Conservation (phyloP, 2,888 invertebrate species). For the Limnephilus lunatus region DNA sequence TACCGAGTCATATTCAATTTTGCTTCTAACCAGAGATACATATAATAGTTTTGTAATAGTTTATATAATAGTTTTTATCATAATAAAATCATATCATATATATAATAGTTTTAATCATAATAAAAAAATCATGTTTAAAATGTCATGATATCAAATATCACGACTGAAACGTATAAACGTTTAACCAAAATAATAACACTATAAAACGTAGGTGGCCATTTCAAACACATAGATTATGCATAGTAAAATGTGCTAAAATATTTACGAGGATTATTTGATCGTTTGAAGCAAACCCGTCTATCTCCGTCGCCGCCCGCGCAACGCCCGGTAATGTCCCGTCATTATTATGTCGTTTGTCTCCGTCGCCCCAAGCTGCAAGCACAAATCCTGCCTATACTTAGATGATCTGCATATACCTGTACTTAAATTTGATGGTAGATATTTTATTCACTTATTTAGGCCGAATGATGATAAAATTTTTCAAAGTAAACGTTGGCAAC, state of each 20-base stretch:
- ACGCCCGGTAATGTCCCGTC: conserved; percentile 49
- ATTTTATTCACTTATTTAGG: background rate
- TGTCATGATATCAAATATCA: background rate
- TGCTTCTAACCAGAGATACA: no score
- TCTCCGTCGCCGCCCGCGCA: background rate
- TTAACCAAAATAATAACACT: background rate
- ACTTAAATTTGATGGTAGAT: background rate
- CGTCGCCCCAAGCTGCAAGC: conserved; percentile 39
- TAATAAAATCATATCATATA: no score
- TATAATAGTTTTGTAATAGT: no score
- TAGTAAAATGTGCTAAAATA: background rate
- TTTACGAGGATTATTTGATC: background rate
- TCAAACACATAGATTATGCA: background rate
- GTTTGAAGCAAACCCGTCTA: conserved; percentile 21
- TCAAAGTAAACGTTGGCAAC: no score
- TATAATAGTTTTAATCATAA: no score
- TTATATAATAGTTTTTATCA: no score
- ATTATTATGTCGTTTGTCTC: conserved; percentile 60
- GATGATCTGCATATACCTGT: background rate
- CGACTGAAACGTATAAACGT: background rate
- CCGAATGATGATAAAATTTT: background rate
- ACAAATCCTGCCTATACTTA: background rate
- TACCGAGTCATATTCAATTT: no score
- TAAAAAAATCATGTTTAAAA: no score
- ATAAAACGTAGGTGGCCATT: background rate